Conservation (phyloP, 2,113 vertebrate species). For the Zosterops hypoxanthus region DNA sequence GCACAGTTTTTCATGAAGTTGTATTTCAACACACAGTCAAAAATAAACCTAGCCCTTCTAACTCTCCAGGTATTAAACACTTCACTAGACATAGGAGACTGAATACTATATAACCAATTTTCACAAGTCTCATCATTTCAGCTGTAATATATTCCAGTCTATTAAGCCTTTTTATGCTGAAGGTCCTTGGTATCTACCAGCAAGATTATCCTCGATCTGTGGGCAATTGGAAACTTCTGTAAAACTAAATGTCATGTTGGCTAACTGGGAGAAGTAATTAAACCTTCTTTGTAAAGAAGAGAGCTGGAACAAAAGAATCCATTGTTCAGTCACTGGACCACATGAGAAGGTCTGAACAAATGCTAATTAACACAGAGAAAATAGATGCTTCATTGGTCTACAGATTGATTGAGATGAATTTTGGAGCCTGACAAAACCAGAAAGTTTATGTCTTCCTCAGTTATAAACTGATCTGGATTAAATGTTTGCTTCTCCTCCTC, state of each 20-base stretch:
- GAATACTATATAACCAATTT: neutral
- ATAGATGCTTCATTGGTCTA: neutral
- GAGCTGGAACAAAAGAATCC: neutral
- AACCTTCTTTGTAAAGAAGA: neutral
- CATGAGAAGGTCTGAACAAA: neutral
- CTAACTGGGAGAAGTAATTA: slow-evolving; percentile 8
- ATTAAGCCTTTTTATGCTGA: neutral
- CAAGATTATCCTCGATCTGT: neutral
- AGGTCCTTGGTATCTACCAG: neutral
- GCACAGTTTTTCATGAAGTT: neutral
- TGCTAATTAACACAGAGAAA: neutral
- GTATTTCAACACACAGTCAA: neutral
- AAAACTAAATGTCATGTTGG: neutral
- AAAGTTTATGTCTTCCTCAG: neutral
- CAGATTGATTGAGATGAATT: neutral
- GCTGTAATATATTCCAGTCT: neutral
- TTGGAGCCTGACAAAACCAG: neutral
- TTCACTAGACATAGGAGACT: neutral
- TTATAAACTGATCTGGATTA: neutral
- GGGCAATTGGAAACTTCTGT: neutral
- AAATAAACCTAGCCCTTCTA: neutral
- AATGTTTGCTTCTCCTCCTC: neutral
- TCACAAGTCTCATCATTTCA: neutral
- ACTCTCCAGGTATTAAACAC: neutral
- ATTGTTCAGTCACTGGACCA: neutral